Base-by-base conservation (phyloP, 1,140 invertebrate genomes). In the Ceratoteleas bidentatus region DNA sequence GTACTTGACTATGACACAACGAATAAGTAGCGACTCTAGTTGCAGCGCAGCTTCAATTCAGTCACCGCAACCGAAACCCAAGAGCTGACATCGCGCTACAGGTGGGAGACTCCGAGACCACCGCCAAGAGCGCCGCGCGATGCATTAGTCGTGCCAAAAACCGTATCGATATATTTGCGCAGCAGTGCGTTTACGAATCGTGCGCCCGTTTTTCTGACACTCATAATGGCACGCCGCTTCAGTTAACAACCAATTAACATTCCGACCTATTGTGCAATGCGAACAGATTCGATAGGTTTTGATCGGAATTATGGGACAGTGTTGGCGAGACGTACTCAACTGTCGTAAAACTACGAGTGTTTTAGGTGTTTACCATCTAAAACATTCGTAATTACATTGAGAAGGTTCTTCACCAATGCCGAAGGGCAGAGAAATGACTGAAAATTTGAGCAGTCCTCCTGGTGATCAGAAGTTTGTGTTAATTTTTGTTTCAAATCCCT, bases 21-120 rank as follows among this genome's bases (percentile, higher is more conserved):
- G 81, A 83, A 83, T 83, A 83, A 83, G 81, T 74, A 76, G 75
- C 69, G 72, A 70, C 47, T 77, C 74, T 69, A 49, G 80, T 83
- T 78, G 80, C 80, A 69, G 43, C 36, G 61, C 40, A 78, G 74
- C 80, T 83, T 74, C 74, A 83, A 83, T 83, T 83, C 80, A 83
- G 75, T 80, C 81, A 68, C 76, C 72, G 76, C 81, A 76, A 72
- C 75, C 75, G 72, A 83, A 83, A 83, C 75, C 81, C 61, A 76
- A 79, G 66, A 82, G 73, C 73, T 85, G 76, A 72, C 74, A 83
- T 83, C 73, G 66, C 66, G 81, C 84, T 78, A 83, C 84, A 83
- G 84, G 84, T 85, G 84, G 84, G 73, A 85, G 81, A 83, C 75
- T 73, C 66, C 49, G 52, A 72, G 70, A 70, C 73, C 73, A 77